Percentiles rank a stretch among this genome's conserved stretches.
These are phyloP conservation scores for Drosophila diplacantha DNA, from an alignment of 2,888 invertebrate genomes.

Conservation along the genomic window DNA sequence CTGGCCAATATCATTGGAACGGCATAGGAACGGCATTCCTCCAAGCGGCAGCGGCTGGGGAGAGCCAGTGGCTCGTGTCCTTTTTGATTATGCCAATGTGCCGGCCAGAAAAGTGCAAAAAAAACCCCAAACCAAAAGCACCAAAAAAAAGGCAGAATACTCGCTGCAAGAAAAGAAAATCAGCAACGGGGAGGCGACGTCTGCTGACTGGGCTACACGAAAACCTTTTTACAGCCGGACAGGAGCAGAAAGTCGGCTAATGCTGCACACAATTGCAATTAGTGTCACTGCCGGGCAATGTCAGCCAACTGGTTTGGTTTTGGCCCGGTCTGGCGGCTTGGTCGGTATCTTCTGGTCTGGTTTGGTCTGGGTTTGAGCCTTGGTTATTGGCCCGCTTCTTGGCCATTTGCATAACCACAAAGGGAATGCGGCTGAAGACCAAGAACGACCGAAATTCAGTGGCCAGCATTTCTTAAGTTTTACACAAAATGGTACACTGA, in stretches of 20 bases:
- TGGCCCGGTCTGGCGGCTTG: conserved; percentile 1
- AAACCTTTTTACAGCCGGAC: conserved; percentile 48
- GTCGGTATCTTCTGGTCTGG: conserved; percentile 5
- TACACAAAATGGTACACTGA: conserved; percentile 12
- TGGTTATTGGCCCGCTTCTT: conserved; percentile 29
- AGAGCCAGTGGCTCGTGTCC: conserved; percentile 48
- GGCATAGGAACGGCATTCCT: conserved; percentile 24
- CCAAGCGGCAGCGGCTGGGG: neutral
- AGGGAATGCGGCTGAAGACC: conserved; percentile 48
- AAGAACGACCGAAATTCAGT: conserved; percentile 20
- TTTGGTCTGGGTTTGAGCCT: conserved; percentile 3
- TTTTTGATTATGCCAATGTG: conserved; percentile 67
- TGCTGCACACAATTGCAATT: conserved; percentile 71
- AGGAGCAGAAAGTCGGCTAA: conserved; percentile 48
- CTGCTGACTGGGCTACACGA: conserved; percentile 47
- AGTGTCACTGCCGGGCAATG: conserved; percentile 62
- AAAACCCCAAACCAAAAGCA: conserved; percentile 13
- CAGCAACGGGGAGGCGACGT: conserved; percentile 11
- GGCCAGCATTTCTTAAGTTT: conserved; percentile 12
- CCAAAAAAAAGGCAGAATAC: conserved; percentile 39
- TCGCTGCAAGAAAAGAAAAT: conserved; percentile 14
- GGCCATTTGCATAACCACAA: conserved; percentile 65
- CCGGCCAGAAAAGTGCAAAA: conserved; percentile 31
- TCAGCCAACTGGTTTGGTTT: conserved; percentile 32
- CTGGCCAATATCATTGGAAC: conserved; percentile 55